Evolutionary conservation across 1,140 invertebrate genomes (phyloP), one percentile per base, ranked within the genome.

Genomic region (Dinoponera quadriceps): DNA sequence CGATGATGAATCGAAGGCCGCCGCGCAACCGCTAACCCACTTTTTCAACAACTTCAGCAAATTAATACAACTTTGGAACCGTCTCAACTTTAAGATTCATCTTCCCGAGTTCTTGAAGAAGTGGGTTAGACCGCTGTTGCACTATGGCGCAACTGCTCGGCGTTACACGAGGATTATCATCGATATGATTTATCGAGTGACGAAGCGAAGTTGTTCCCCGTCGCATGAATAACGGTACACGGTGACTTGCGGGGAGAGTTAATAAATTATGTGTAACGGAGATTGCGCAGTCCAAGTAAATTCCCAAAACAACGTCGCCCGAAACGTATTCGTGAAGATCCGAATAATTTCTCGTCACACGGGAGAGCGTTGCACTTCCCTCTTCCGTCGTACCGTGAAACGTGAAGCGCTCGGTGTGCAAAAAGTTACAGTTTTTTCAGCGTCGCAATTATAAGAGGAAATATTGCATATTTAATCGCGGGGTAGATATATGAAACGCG

Each of bases 391-490:
- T n/a, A n/a, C n/a, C n/a, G 51, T 55, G 38, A 68, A 44, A 68
- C 57, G n/a, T 16, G 0, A 4, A 4, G 0, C 7, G 38, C 11
- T 44, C 57, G 25, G 2, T 44, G 25, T 38, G 38, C 22, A 48
- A 80, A 69, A 59, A 29, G 57, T 20, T 44, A 71, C 14, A 69
- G 27, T 71, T 71, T 59, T n/a, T 69, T 14, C n/a, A 14, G n/a
- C 44, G 72, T 80, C 29, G 51, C 38, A 38, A 18, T 75, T 62
- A 75, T 38, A 49, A 75, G 63, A 59, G 54, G 33, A 22, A 49
- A 55, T 57, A 78, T 80, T 80, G 48, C 51, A 75, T 75, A 27
- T 75, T 75, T 75, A 75, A 75, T 63, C 59, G n/a, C 27, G 18
- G 22, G 33, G 14, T 9, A 44, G 14, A 38, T 29, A 48, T 33